Evolutionary conservation across 1,140 invertebrate species (phyloP).

Genomic region (Lucilia cuprina): DNA sequence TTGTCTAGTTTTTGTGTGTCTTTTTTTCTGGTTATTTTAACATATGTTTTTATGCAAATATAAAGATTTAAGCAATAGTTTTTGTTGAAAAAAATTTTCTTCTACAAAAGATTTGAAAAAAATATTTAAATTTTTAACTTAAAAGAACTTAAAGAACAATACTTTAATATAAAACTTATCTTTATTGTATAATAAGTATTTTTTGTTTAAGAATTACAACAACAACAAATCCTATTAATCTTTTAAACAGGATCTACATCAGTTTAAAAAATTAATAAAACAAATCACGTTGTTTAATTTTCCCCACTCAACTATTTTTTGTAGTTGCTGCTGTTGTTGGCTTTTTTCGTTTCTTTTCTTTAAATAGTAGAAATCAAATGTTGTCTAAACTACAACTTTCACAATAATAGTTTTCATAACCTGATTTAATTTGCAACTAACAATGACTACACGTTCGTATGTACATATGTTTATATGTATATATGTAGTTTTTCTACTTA

Average conservation of each 20-base stretch:
- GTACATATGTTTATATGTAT: neutral
- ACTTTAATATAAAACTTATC: too few relatives aligned
- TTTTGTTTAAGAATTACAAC: too few relatives aligned
- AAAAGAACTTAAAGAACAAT: too few relatives aligned
- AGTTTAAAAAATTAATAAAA: neutral
- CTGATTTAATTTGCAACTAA: slow-evolving; percentile 32
- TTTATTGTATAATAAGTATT: too few relatives aligned
- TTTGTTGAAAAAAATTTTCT: neutral
- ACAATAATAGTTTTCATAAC: slow-evolving; percentile 31
- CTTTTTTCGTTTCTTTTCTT: neutral
- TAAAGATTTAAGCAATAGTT: too few relatives aligned
- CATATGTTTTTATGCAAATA: slow-evolving; percentile 17
- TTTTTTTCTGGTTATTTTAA: neutral
- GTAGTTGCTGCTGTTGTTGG: too few relatives aligned
- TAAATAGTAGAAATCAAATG: neutral
- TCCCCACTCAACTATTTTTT: neutral
- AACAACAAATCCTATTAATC: too few relatives aligned
- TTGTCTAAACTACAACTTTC: slow-evolving; percentile 18
- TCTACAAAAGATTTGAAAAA: too few relatives aligned
- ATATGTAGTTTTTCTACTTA: neutral
- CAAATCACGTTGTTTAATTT: neutral
- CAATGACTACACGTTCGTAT: neutral
- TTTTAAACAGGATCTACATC: neutral
- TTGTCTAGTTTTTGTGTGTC: neutral
- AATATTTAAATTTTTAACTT: too few relatives aligned